Conservation (phyloP, 2,797 vertebrate species). For the Sebastes ruberrimus region DNA sequence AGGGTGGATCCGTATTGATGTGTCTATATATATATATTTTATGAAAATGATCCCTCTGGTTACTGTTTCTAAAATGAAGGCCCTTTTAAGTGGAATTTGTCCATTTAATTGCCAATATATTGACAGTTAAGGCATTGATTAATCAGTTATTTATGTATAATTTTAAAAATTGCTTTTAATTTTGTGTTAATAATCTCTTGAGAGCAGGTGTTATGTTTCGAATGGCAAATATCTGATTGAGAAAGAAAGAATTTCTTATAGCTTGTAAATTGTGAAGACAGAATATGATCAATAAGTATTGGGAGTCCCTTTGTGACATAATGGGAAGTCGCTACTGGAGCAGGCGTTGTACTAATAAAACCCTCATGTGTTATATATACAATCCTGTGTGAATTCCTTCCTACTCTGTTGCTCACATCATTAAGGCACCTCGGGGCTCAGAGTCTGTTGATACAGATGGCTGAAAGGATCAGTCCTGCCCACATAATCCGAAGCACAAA, state of each 20-base stretch:
- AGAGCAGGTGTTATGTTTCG: not conserved
- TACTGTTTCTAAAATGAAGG: not conserved
- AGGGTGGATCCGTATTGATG: not conserved
- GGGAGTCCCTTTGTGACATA: not conserved
- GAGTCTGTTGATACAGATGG: conserved; percentile 11
- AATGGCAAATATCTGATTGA: not conserved
- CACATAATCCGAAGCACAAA: conserved; percentile 1
- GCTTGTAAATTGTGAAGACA: not conserved
- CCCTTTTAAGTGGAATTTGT: not conserved
- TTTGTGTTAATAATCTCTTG: not conserved
- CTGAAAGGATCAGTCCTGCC: not conserved
- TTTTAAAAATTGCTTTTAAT: not conserved
- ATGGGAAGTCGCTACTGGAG: not conserved
- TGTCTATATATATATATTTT: too few relatives aligned
- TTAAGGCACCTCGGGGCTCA: not conserved
- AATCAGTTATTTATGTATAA: not conserved
- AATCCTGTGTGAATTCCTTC: not conserved
- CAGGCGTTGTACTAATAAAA: not conserved
- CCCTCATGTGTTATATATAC: not conserved
- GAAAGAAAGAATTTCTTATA: not conserved
- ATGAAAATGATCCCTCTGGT: not conserved
- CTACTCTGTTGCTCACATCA: not conserved
- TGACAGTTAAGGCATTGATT: not conserved
- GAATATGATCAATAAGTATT: not conserved
- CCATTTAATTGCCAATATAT: not conserved